A percentile compares a stretch with the other conserved stretches of the same genome.
Conservation (phyloP, 2,888 invertebrate species). For the Volucella inflata region DNA sequence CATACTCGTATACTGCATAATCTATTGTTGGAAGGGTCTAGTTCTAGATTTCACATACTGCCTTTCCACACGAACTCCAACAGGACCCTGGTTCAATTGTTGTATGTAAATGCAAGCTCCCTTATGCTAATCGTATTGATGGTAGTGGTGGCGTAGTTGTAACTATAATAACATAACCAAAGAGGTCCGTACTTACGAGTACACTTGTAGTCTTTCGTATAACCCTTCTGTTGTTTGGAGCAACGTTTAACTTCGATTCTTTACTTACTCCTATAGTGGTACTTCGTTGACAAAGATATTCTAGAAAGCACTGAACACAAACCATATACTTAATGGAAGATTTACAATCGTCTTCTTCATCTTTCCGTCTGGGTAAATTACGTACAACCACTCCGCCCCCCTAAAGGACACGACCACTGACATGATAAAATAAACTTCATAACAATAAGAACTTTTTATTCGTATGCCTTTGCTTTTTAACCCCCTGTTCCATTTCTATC, state of each 20-base stretch:
- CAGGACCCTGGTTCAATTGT: conserved; percentile 27
- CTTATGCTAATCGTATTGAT: not conserved
- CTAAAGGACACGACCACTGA: conserved; percentile 50
- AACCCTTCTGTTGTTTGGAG: conserved; percentile 47
- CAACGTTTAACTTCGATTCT: not conserved
- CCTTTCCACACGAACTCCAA: conserved; percentile 2
- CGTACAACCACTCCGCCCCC: conserved; percentile 29
- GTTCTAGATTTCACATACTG: conserved; percentile 6
- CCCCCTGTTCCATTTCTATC: not conserved
- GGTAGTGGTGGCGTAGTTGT: conserved; percentile 5
- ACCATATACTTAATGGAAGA: conserved; percentile 48
- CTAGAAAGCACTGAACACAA: not conserved
- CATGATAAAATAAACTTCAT: conserved; percentile 63
- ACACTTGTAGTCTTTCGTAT: not conserved
- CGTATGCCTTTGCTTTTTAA: conserved; percentile 24
- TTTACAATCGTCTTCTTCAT: conserved; percentile 60
- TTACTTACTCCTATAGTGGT: conserved; percentile 1
- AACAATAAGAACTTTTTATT: conserved; percentile 62
- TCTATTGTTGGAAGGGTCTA: conserved; percentile 45
- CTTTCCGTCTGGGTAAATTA: conserved; percentile 63
- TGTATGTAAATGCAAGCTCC: conserved; percentile 54
- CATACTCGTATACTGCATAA: conserved; percentile 50
- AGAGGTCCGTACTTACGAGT: not conserved
- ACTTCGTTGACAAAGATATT: conserved; percentile 13
- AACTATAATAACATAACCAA: conserved; percentile 49